phyloP scores from a whole-genome alignment of 2,113 vertebrate species.

The Crotophaga sulcirostris region DNA sequence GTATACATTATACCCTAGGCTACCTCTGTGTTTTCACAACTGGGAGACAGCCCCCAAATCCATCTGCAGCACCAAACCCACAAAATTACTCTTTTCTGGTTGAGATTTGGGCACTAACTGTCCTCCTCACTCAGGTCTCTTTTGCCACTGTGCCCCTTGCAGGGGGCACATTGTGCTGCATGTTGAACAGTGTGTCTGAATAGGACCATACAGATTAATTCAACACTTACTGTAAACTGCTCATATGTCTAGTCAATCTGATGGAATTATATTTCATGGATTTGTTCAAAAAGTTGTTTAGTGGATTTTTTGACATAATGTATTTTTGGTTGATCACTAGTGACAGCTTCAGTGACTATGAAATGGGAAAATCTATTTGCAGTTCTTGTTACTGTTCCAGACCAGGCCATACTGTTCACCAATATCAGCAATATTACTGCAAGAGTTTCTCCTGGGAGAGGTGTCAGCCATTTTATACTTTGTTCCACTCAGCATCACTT shows the following conservation, averaged over 20 bases:
- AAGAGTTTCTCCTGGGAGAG: not conserved
- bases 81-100: not conserved
- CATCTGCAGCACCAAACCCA: not conserved
- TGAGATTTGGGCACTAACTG: not conserved
- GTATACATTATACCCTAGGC: not conserved
- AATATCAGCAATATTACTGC: not conserved
- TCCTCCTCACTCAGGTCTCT: not conserved
- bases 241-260: not conserved
- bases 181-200: not conserved
- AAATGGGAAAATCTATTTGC: not conserved
- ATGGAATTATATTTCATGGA: not conserved
- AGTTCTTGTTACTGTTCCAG: not conserved
- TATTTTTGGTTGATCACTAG: not conserved
- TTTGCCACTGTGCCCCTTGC: not conserved
- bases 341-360: not conserved
- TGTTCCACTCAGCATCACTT: not conserved
- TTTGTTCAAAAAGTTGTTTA: not conserved
- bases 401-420: not conserved
- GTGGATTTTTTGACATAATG: not conserved
- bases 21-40: not conserved
- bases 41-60: fast-evolving
- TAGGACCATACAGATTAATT: not conserved
- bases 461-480: not conserved
- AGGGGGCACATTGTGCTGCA: not conserved
- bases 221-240: not conserved